Percentiles rank a stretch among this genome's conserved stretches.
These are phyloP conservation scores for Mormyrops boulengeri DNA, from an alignment of 2,797 vertebrate genomes.

Conservation along the genomic window DNA sequence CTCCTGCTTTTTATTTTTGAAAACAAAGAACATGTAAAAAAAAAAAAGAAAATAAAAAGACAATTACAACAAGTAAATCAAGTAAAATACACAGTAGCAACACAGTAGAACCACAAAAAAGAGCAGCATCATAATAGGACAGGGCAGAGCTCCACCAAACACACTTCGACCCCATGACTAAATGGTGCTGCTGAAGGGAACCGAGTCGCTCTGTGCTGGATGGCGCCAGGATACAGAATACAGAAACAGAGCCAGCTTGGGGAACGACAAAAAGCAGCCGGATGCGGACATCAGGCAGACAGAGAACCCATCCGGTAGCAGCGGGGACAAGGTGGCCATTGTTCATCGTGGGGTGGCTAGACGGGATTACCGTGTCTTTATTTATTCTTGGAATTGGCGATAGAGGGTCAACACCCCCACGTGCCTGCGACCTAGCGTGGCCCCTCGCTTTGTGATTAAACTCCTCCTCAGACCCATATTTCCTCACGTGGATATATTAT, in stretches of 20 bases:
- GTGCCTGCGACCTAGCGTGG: not conserved
- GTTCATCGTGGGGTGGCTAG: not conserved
- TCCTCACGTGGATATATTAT: not conserved
- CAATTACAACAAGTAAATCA: not conserved
- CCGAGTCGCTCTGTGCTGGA: not conserved
- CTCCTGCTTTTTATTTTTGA: not conserved
- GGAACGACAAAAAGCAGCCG: not conserved
- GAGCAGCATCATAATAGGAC: not conserved
- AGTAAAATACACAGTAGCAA: slow-evolving; percentile 8
- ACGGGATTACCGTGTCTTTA: not conserved
- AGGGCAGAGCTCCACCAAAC: not conserved
- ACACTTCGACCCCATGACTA: not conserved
- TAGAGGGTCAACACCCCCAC: not conserved
- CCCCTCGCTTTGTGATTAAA: not conserved
- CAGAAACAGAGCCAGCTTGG: not conserved
- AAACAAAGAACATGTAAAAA: not conserved
- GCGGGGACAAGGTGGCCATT: not conserved
- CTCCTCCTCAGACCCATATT: not conserved
- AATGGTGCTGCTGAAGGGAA: not conserved
- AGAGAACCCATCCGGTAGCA: not conserved
- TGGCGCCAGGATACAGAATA: not conserved
- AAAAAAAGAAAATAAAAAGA: not conserved
- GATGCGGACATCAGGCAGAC: not conserved
- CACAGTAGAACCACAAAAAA: not conserved
- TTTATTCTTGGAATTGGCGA: not conserved